These are phyloP conservation scores for Incurvaria masculella DNA, from an alignment of 2,888 invertebrate genomes.

Conservation along the genomic window DNA sequence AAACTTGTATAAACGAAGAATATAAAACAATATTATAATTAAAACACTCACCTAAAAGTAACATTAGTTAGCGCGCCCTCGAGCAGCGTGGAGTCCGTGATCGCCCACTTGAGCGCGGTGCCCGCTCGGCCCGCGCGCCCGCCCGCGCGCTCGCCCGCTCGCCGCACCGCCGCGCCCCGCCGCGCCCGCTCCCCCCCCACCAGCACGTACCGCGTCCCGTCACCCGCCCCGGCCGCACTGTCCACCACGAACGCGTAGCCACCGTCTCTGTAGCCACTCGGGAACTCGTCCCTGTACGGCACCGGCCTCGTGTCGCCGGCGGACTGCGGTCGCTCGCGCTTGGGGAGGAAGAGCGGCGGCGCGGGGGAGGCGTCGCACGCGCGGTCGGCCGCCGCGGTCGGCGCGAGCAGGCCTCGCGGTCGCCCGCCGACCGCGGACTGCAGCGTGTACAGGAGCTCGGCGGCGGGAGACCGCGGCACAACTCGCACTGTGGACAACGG, in stretches of 20 bases:
- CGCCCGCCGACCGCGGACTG: conserved; percentile 37
- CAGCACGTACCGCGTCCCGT: conserved; percentile 20
- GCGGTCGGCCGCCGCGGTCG: conserved; percentile 32
- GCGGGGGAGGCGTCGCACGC: conserved; percentile 34
- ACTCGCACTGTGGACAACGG: not conserved
- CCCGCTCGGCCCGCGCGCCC: conserved; percentile 31
- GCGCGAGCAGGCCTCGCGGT: conserved; percentile 45
- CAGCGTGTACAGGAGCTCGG: conserved; percentile 39
- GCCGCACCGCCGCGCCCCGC: conserved; percentile 25
- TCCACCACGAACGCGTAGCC: not conserved
- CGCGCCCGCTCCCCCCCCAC: not conserved
- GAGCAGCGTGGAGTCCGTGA: conserved; percentile 35
- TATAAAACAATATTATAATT: not conserved
- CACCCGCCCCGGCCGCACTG: not conserved
- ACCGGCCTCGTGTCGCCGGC: not conserved
- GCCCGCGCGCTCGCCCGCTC: conserved; percentile 38
- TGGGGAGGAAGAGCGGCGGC: conserved; percentile 38
- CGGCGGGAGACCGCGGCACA: conserved; percentile 4
- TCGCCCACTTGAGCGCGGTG: conserved; percentile 38
- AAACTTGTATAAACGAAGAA: no score
- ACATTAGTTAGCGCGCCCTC: conserved; percentile 37
- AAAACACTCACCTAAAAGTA: conserved; percentile 46
- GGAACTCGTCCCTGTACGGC: not conserved
- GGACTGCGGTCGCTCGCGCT: conserved; percentile 18
- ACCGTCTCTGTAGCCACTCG: not conserved